These are phyloP conservation scores for Tipula vernalis DNA, from an alignment of 2,888 invertebrate genomes.

Conservation along the genomic window DNA sequence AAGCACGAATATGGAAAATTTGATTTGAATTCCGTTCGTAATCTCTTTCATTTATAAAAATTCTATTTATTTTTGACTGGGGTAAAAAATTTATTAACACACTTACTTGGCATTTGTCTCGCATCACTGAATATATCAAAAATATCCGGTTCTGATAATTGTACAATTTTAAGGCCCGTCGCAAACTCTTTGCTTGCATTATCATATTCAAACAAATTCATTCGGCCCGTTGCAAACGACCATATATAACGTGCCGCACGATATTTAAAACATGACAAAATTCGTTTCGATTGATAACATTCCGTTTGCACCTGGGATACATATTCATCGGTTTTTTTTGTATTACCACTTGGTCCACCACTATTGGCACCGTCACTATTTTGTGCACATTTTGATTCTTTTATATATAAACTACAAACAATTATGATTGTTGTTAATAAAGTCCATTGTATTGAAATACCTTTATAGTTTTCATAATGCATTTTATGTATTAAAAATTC, in stretches of 20 bases:
- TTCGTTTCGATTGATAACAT: constrained; percentile 26
- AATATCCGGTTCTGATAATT: constrained; percentile 27
- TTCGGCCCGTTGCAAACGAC: constrained; percentile 29
- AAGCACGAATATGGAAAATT: too few relatives aligned
- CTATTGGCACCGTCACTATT: background rate
- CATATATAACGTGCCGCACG: constrained; percentile 28
- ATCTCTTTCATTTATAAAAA: too few relatives aligned
- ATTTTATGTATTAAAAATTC: background rate
- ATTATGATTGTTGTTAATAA: background rate
- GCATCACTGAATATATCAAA: constrained; percentile 26
- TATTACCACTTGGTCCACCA: background rate
- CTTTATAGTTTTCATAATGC: background rate
- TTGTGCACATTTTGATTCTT: background rate
- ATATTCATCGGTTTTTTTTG: constrained; percentile 23
- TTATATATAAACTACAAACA: background rate
- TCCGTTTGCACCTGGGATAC: constrained; percentile 27
- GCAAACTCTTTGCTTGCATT: constrained; percentile 23
- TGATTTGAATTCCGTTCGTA: too few relatives aligned
- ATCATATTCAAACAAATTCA: constrained; percentile 30
- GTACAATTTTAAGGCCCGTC: constrained; percentile 25
- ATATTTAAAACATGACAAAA: constrained; percentile 31
- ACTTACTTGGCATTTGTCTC: constrained; percentile 26
- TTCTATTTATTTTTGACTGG: too few relatives aligned
- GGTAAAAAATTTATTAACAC: background rate
- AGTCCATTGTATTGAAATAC: background rate